Evolutionary conservation across 2,888 invertebrate genomes (phyloP), one percentile per base, ranked within the genome.

Genomic region (Villa cingulata): DNA sequence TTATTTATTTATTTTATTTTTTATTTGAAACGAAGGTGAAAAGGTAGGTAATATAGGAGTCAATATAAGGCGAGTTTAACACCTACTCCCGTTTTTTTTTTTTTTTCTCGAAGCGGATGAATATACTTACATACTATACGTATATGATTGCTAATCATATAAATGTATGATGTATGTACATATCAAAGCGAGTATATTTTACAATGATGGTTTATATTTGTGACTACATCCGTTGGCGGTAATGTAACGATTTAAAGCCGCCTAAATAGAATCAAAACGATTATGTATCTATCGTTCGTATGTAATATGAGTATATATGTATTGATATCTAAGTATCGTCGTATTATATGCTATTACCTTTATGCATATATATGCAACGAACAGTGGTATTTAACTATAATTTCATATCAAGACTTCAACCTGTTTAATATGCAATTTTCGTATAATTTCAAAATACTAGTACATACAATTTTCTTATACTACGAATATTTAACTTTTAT

Each of bases 21-120:
- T 27, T 27, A 4, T 32, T 1, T 32, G 9, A 32, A n/a, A 14
- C 15, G 10, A 41, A 36, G 46, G 34, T 39, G 18, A 41, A 46
- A 45, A 4, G 39, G 37, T 32, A 43, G 43, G 45, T 40, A 4
- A 46, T 41, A 34, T 37, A 37, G 37, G 16, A 37, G 18, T 18
- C 15, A 9, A 37, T 37, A n/a, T n/a, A 16, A 37, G 37, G 37
- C 29, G 29, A 32, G 29, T 12, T 32, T 16, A 37, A 37, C 37
- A 37, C 37, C 37, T 37, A 37, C 37, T 37, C 37, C 37, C 37
- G 37, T 37, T 37, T n/a, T n/a, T n/a, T n/a, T n/a, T n/a, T n/a
- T n/a, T n/a, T n/a, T n/a, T 32, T 37, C 37, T 17, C 17, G 9
- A 37, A 37, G 37, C 18, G 37, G 37, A 37, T 37, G 29, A 32